Conservation (phyloP, 1,140 invertebrate genomes). For the Brachystomella parvula region DNA sequence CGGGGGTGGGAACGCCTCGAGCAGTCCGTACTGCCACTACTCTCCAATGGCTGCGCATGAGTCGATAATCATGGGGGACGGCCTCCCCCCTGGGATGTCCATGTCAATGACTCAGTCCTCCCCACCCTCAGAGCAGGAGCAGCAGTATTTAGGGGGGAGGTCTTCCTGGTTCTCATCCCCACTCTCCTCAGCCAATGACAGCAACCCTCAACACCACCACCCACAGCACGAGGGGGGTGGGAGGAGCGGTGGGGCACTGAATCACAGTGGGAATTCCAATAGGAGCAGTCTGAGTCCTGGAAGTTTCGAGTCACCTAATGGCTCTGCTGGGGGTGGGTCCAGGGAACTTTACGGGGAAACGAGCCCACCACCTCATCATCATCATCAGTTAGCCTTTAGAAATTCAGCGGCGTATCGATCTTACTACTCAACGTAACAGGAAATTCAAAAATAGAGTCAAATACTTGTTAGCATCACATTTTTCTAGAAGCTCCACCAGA, state of each 20-base stretch:
- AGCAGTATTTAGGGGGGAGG: background rate
- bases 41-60: background rate
- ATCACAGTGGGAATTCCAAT: background rate
- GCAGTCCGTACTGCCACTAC: background rate
- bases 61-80: background rate
- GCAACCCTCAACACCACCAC: slow-evolving; percentile 4
- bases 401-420: slow-evolving; percentile 17
- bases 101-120: too few species aligned
- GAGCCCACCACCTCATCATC: background rate
- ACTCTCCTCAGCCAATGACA: slow-evolving; percentile 1
- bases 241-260: background rate
- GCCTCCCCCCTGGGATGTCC: background rate
- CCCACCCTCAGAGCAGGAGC: background rate
- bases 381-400: slow-evolving; percentile 4
- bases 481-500: too few species aligned
- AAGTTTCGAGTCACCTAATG: slow-evolving; percentile 6
- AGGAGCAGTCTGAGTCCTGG: background rate
- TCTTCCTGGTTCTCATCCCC: slow-evolving; percentile 3
- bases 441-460: background rate
- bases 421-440: slow-evolving; percentile 6
- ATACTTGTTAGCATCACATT: too few species aligned
- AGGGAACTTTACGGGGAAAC: background rate
- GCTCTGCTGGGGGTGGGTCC: too few species aligned
- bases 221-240: background rate
- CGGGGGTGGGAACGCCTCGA: background rate